Conservation (phyloP, 2,888 invertebrate genomes). For the Hyppa rectilinea region DNA sequence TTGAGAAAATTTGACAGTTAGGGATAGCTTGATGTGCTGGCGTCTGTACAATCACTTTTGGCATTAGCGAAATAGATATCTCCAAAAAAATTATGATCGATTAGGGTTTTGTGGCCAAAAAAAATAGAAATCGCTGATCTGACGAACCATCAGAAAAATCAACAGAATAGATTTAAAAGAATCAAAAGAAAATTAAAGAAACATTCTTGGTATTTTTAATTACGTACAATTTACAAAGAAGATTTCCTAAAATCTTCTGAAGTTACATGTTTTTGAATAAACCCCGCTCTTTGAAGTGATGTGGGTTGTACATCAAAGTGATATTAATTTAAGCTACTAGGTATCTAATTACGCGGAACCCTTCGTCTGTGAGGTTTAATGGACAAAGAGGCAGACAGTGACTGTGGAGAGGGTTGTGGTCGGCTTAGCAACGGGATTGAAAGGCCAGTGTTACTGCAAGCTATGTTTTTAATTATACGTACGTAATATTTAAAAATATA, state of each 20-base stretch:
- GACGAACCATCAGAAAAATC: neutral
- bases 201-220: neutral
- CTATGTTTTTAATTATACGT: neutral
- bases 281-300: conserved; percentile 36
- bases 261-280: conserved; percentile 24
- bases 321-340: conserved; percentile 59
- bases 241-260: conserved; percentile 9
- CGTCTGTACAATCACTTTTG: too few relatives aligned
- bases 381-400: conserved; percentile 50
- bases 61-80: too few relatives aligned
- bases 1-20: too few relatives aligned
- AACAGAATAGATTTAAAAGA: neutral
- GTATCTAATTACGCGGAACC: conserved; percentile 59
- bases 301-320: conserved; percentile 54
- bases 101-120: too few relatives aligned
- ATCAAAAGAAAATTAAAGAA: neutral
- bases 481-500: neutral
- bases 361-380: conserved; percentile 44
- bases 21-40: too few relatives aligned
- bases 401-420: conserved; percentile 38
- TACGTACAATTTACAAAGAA: conserved; percentile 3
- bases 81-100: too few relatives aligned
- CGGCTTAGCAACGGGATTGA: conserved; percentile 36
- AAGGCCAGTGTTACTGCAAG: conserved; percentile 13
- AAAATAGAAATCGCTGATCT: too few relatives aligned